A percentile compares a stretch with the other conserved stretches of the same genome.
Evolutionary conservation across 1,140 invertebrate genomes (phyloP).

Genomic region (Drosophila miranda): DNA sequence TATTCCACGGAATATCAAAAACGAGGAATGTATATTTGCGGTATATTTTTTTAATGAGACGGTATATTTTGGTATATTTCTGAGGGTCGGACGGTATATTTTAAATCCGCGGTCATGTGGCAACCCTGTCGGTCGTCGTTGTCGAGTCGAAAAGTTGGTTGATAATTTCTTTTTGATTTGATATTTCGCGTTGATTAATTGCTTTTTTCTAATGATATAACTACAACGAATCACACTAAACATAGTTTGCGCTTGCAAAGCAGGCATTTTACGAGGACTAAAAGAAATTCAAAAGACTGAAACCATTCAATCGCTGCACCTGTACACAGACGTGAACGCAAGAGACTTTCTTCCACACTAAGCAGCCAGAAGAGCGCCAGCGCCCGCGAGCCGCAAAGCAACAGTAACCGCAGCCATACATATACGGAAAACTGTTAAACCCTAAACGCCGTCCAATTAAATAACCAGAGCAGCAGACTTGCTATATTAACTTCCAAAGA

Average conservation of each 20-base stretch:
- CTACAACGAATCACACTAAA: conserved; percentile 38
- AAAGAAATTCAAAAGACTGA: conserved; percentile 68
- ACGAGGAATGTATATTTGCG: too few relatives aligned
- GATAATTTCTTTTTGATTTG: conserved; percentile 57
- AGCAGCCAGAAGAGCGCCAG: conserved; percentile 28
- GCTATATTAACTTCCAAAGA: conserved; percentile 33
- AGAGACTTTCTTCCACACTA: conserved; percentile 67
- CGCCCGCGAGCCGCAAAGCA: conserved; percentile 29
- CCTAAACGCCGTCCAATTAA: conserved; percentile 45
- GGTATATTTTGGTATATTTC: too few relatives aligned
- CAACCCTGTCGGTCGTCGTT: conserved; percentile 61
- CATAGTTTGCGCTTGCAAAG: conserved; percentile 49
- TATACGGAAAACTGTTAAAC: conserved; percentile 23
- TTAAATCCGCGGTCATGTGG: not conserved
- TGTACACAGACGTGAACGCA: conserved; percentile 28
- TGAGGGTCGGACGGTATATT: not conserved
- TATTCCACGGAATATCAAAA: too few relatives aligned
- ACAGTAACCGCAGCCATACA: conserved; percentile 33
- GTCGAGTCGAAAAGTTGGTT: conserved; percentile 68
- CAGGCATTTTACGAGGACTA: conserved; percentile 49
- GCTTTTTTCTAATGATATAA: conserved; percentile 55
- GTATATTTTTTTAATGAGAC: too few relatives aligned
- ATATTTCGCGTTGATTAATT: conserved; percentile 67
- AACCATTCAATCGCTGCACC: conserved; percentile 27
- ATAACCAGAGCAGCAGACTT: conserved; percentile 39